These are phyloP conservation scores for Cliona cf. orientalis DNA, from an alignment of 37 sponge, comb jelly and placozoan genomes.

Conservation along the genomic window DNA sequence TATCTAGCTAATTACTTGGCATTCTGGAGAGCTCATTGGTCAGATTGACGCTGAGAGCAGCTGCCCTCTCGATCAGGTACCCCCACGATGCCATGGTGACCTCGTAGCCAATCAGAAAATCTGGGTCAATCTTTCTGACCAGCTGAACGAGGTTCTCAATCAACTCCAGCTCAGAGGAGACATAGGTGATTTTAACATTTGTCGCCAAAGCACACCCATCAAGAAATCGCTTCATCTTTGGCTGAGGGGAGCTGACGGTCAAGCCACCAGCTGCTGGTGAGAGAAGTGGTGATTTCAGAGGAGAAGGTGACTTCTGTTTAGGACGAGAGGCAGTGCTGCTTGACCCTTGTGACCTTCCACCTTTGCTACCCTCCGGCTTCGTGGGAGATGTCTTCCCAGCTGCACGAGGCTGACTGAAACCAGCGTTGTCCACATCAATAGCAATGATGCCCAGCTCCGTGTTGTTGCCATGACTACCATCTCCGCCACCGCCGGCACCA, in stretches of 20 bases:
- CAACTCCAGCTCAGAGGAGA: constrained; percentile 63
- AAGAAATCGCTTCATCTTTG: no score
- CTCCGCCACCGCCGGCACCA: background rate
- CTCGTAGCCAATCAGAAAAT: constrained; percentile 93
- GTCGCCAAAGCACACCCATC: constrained; percentile 41
- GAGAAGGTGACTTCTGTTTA: no score
- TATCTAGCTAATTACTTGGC: constrained; percentile 44
- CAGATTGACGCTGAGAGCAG: constrained; percentile 68
- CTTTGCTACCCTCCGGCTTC: no score
- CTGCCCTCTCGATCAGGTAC: constrained; percentile 87
- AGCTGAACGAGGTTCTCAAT: constrained; percentile 51
- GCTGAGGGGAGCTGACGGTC: no score
- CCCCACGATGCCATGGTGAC: constrained; percentile 91
- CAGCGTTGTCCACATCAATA: constrained; percentile 30
- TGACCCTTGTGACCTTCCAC: no score
- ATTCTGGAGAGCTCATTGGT: constrained; percentile 70
- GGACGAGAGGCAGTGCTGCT: no score
- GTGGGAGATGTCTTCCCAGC: constrained; percentile 3
- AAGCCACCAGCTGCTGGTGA: no score
- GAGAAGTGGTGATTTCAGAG: no score
- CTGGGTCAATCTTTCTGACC: constrained; percentile 78
- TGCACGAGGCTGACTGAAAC: background rate
- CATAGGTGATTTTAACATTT: constrained; percentile 43
- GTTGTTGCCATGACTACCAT: background rate
- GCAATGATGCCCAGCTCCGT: constrained; percentile 12